A percentile compares a stretch with the other conserved stretches of the same genome.
These are phyloP conservation scores for Gryllus bimaculatus DNA, from an alignment of 1,140 invertebrate genomes.

Conservation along the genomic window DNA sequence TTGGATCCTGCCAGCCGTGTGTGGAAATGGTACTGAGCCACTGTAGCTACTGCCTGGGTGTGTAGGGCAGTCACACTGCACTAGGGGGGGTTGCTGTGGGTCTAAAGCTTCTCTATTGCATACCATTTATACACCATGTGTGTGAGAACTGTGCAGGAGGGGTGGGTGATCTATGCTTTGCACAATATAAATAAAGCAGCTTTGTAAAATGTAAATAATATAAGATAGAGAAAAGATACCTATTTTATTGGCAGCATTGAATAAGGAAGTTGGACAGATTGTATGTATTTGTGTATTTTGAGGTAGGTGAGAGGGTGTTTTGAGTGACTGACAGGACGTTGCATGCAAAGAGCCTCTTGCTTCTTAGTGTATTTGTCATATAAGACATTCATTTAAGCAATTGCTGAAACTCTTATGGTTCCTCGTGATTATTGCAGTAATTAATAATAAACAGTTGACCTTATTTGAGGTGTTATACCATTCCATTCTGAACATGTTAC, in stretches of 20 bases:
- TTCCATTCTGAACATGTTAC: neutral
- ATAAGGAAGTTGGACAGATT: neutral
- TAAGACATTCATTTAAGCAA: slow-evolving; percentile 2
- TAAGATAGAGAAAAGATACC: neutral
- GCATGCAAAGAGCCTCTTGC: slow-evolving; percentile 2
- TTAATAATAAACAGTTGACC: neutral
- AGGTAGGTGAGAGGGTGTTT: neutral
- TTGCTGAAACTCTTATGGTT: neutral
- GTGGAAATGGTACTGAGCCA: neutral
- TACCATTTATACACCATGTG: neutral
- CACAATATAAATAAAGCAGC: neutral
- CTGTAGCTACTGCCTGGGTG: neutral
- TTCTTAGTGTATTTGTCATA: slow-evolving; percentile 5
- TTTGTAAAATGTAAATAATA: neutral
- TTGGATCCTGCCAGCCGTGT: neutral
- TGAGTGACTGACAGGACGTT: neutral
- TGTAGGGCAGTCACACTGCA: neutral
- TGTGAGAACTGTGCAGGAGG: neutral
- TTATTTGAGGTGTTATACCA: neutral
- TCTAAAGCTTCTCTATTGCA: neutral
- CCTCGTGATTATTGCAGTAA: neutral
- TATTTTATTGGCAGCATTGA: slow-evolving; percentile 5
- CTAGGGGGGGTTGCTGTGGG: neutral
- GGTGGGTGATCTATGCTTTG: neutral
- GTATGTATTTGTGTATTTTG: neutral